Evolutionary conservation across 2,797 vertebrate genomes (phyloP).

Genomic region (Sylvilagus floridanus): DNA sequence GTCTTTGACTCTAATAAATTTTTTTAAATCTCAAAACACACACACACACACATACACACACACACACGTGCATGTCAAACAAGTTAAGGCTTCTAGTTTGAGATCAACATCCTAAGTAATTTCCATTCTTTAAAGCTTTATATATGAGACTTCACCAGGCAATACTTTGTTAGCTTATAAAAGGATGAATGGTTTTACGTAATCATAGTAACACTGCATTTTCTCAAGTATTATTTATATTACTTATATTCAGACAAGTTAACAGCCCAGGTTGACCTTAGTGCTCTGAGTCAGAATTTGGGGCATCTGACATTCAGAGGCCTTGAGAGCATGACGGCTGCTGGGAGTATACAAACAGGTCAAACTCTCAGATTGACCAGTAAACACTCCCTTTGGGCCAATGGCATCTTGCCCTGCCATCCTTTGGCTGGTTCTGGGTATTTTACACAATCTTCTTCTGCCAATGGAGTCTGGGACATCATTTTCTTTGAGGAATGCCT

Average conservation of each 20-base stretch:
- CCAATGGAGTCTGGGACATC: neutral
- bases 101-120: neutral
- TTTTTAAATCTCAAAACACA: too few relatives aligned
- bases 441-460: conserved; percentile 75
- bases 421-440: conserved; percentile 42
- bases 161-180: neutral
- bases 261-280: neutral
- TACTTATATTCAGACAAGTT: neutral
- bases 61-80: neutral
- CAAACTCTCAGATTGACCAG: neutral
- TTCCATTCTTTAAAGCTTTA: neutral
- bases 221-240: conserved; percentile 15
- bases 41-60: too few relatives aligned
- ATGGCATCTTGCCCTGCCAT: neutral
- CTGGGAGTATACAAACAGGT: neutral
- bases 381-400: conserved; percentile 12
- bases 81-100: neutral
- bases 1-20: too few relatives aligned
- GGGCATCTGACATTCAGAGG: neutral
- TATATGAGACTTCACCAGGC: neutral
- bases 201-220: neutral
- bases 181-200: neutral
- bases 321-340: neutral
- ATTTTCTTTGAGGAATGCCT: fast-evolving
- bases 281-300: neutral